phyloP scores from a whole-genome alignment of 2,888 invertebrate genomes.

The Microchrysa polita region DNA sequence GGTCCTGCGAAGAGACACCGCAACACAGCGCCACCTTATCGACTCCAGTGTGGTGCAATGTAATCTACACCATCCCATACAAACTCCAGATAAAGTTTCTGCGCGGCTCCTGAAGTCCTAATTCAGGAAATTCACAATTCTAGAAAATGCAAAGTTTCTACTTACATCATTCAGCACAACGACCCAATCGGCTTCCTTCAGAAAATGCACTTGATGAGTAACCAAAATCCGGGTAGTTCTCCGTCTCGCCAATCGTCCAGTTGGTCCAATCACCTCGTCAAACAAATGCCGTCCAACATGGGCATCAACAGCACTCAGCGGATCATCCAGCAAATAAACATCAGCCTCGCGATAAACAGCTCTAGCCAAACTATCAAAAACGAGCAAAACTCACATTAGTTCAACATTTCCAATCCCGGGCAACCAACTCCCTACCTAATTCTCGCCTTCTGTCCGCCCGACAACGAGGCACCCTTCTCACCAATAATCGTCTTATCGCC shows the following conservation, averaged over 20 bases:
- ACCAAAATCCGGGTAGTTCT: conserved; percentile 74
- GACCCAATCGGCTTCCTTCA: conserved; percentile 69
- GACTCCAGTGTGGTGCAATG: too few relatives aligned
- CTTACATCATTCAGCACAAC: conserved; percentile 70
- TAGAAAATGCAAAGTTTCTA: conserved; percentile 33
- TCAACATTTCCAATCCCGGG: background rate
- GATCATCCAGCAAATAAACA: conserved; percentile 79
- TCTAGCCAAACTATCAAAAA: conserved; percentile 51
- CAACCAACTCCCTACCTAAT: conserved; percentile 61
- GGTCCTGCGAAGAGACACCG: too few relatives aligned
- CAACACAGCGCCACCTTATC: too few relatives aligned
- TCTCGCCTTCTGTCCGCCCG: conserved; percentile 77
- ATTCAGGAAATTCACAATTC: background rate
- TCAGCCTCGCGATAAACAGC: conserved; percentile 68
- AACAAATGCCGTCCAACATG: conserved; percentile 76
- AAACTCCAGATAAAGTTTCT: too few relatives aligned
- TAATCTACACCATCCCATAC: too few relatives aligned
- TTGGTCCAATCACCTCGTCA: conserved; percentile 70
- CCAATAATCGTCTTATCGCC: conserved; percentile 70
- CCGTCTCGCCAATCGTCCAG: conserved; percentile 64
- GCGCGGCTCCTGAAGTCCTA: too few relatives aligned
- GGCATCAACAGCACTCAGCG: conserved; percentile 78
- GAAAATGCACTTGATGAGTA: conserved; percentile 81
- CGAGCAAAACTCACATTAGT: background rate
- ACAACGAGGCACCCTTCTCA: conserved; percentile 70